Percentiles rank a stretch among this genome's conserved stretches.
Evolutionary conservation across 2,113 vertebrate genomes (phyloP).

Genomic region (Plecotus auritus): DNA sequence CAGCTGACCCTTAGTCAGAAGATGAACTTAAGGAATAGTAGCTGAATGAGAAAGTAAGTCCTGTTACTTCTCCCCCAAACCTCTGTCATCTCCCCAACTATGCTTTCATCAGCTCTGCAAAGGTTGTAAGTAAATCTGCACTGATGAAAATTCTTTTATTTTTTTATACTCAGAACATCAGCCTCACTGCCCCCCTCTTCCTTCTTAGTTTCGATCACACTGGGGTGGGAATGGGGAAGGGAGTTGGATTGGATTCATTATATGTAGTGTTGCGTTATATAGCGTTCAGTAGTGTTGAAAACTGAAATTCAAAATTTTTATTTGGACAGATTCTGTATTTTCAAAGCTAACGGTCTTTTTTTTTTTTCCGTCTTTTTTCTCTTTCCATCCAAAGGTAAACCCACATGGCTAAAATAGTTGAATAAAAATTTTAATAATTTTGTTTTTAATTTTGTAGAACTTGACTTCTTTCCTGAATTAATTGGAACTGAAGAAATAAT

Average conservation of each 20-base stretch:
- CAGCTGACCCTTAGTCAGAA: not conserved
- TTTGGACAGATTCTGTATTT: constrained; percentile 18
- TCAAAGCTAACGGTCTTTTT: not conserved
- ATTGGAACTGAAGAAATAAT: constrained; percentile 84
- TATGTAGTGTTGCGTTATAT: not conserved
- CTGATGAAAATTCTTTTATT: not conserved
- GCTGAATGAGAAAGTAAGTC: not conserved
- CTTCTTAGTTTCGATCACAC: not conserved
- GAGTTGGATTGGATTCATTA: not conserved
- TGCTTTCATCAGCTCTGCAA: not conserved
- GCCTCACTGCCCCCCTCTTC: not conserved
- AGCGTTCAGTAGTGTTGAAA: not conserved
- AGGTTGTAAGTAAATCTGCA: not conserved
- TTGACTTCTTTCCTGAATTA: constrained; percentile 82
- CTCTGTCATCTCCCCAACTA: not conserved
- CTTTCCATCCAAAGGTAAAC: not conserved
- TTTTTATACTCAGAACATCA: not conserved
- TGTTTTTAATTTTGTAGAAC: constrained; percentile 83
- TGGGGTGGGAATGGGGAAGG: not conserved
- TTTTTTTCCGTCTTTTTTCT: not conserved
- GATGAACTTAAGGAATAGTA: not conserved
- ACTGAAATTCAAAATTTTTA: not conserved
- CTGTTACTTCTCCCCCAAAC: not conserved
- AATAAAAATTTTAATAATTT: constrained; percentile 53
- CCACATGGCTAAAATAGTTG: not conserved